These are phyloP conservation scores for Todus mexicanus DNA, from an alignment of 2,797 vertebrate species.

Conservation along the genomic window DNA sequence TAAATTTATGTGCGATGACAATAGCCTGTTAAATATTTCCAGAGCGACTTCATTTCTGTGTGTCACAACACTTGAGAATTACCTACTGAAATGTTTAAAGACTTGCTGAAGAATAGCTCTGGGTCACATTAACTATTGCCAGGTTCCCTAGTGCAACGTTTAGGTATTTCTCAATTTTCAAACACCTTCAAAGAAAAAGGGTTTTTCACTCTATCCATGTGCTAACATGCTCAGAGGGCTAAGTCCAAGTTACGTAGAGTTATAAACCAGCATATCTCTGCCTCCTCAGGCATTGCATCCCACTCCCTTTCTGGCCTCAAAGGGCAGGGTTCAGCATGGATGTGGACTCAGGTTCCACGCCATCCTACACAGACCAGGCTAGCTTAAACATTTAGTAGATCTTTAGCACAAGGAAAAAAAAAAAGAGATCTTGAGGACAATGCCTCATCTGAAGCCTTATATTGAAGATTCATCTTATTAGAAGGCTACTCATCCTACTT, in stretches of 20 bases:
- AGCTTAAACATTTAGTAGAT: background rate
- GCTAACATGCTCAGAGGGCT: conserved; percentile 26
- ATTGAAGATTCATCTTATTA: background rate
- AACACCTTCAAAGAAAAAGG: background rate
- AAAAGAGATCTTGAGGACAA: background rate
- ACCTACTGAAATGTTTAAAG: background rate
- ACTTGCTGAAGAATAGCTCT: background rate
- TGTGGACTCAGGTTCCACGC: background rate
- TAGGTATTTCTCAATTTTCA: conserved; percentile 24
- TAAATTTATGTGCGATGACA: background rate
- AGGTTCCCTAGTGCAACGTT: conserved; percentile 1
- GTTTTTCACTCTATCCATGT: background rate
- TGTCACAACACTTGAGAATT: background rate
- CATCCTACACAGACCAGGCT: background rate
- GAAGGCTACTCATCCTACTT: background rate
- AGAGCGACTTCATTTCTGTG: background rate
- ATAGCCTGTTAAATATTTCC: background rate
- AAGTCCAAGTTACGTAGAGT: conserved; percentile 5
- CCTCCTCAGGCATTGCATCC: background rate
- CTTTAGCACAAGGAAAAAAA: background rate
- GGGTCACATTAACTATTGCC: background rate
- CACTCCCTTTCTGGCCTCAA: background rate
- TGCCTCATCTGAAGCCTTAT: background rate
- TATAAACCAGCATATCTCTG: background rate
- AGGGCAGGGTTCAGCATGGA: conserved; percentile 29